Conservation (phyloP, 1,140 invertebrate species). For the Eufriesea mexicana region DNA sequence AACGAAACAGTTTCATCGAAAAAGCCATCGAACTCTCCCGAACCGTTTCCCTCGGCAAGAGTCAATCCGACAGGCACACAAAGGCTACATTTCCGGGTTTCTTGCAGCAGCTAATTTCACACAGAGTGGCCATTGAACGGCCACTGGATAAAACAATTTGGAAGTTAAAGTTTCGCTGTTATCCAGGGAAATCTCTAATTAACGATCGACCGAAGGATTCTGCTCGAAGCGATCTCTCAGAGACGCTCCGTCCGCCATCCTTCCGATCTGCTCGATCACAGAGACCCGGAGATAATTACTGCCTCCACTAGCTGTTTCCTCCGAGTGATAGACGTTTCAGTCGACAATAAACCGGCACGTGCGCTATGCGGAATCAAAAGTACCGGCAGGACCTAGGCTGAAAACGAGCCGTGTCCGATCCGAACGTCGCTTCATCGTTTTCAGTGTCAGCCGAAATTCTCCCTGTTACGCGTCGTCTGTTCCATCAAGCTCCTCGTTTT, state of each 20-base stretch:
- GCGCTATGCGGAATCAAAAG: not conserved
- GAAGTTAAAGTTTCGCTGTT: not conserved
- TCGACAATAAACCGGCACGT: not conserved
- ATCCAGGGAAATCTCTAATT: slow-evolving; percentile 40
- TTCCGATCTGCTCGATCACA: not conserved
- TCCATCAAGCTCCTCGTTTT: slow-evolving; percentile 11
- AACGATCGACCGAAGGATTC: slow-evolving; percentile 34
- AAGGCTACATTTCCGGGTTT: not conserved
- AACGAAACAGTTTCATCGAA: too few species aligned
- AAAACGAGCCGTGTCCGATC: not conserved
- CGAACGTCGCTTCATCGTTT: slow-evolving; percentile 19
- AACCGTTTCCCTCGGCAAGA: not conserved
- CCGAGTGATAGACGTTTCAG: not conserved
- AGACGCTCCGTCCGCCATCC: not conserved
- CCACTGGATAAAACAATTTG: slow-evolving; percentile 7
- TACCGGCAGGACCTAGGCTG: not conserved
- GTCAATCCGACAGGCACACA: not conserved
- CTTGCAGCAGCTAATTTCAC: slow-evolving; percentile 10
- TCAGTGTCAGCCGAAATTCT: slow-evolving; percentile 26
- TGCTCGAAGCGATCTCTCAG: not conserved
- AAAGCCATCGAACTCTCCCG: not conserved
- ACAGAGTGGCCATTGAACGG: not conserved
- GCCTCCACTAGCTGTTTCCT: not conserved
- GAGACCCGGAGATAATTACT: too few species aligned
- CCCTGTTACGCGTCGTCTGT: slow-evolving; percentile 30